A percentile compares a stretch with the other conserved stretches of the same genome.
These are phyloP conservation scores for Ericerus pela DNA, from an alignment of 1,140 invertebrate genomes.

Conservation along the genomic window DNA sequence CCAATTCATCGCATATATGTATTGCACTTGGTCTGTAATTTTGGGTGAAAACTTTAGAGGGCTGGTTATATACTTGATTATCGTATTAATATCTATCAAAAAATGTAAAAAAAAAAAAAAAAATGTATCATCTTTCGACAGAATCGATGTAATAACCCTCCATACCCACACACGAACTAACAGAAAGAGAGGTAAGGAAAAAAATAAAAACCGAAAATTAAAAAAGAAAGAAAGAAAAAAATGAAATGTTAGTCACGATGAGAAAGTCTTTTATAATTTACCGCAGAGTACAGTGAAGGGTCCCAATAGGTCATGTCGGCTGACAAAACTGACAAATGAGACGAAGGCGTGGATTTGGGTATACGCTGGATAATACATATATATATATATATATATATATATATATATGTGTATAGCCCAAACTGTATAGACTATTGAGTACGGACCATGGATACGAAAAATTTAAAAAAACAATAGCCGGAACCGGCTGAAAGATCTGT, in stretches of 20 bases:
- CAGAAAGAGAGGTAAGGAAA: too few species aligned
- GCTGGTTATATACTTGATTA: neutral
- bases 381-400: too few species aligned
- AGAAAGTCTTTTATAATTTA: neutral
- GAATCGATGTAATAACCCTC: too few species aligned
- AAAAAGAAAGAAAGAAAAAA: constrained; percentile 3
- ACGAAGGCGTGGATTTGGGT: constrained; percentile 5
- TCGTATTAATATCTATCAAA: constrained; percentile 5
- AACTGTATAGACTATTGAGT: too few species aligned
- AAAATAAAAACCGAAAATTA: too few species aligned
- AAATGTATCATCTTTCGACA: neutral
- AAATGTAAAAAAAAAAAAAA: neutral
- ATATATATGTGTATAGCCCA: too few species aligned
- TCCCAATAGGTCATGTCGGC: neutral
- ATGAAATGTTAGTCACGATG: neutral
- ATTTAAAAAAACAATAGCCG: constrained; percentile 8
- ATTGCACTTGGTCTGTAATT: too few species aligned
- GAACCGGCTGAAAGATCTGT: constrained; percentile 2
- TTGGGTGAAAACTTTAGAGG: neutral
- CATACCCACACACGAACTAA: too few species aligned
- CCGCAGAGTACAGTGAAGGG: neutral
- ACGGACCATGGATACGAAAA: neutral
- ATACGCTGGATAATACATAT: too few species aligned
- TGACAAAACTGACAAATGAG: constrained; percentile 12
- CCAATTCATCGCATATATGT: too few species aligned